phyloP scores from a whole-genome alignment of 2,113 vertebrate species.

The Charina bottae region DNA sequence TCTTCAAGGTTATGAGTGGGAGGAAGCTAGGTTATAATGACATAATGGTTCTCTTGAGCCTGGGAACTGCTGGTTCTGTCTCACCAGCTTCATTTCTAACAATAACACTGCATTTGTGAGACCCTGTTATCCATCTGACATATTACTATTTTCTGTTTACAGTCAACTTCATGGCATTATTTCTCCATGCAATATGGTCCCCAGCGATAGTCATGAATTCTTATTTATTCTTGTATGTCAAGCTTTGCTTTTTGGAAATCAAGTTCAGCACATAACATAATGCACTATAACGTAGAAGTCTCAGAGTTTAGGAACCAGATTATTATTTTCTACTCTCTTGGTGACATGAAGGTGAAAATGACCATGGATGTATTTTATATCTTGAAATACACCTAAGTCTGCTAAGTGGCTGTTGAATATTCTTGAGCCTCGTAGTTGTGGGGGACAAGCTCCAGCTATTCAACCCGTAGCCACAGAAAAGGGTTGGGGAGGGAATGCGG shows the following conservation, averaged over 20 bases:
- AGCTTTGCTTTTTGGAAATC: neutral
- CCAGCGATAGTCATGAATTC: neutral
- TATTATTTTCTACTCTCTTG: neutral
- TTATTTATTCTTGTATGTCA: neutral
- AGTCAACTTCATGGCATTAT: neutral
- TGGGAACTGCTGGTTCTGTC: neutral
- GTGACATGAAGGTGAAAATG: neutral
- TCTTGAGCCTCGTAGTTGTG: neutral
- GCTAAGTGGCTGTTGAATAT: neutral
- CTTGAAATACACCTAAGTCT: neutral
- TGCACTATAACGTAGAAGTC: neutral
- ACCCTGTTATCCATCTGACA: neutral
- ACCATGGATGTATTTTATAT: neutral
- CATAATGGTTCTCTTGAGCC: neutral
- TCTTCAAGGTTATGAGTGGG: neutral
- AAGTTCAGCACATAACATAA: neutral
- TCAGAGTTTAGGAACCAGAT: neutral
- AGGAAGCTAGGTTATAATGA: neutral
- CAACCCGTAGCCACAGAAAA: neutral
- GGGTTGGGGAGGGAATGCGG: neutral
- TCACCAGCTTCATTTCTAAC: neutral
- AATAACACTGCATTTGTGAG: neutral
- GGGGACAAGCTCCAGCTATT: neutral
- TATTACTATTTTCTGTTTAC: neutral
- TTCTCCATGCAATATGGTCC: neutral